Evolutionary conservation across 2,797 vertebrate species (phyloP).

Genomic region (Melanotaenia boesemani): DNA sequence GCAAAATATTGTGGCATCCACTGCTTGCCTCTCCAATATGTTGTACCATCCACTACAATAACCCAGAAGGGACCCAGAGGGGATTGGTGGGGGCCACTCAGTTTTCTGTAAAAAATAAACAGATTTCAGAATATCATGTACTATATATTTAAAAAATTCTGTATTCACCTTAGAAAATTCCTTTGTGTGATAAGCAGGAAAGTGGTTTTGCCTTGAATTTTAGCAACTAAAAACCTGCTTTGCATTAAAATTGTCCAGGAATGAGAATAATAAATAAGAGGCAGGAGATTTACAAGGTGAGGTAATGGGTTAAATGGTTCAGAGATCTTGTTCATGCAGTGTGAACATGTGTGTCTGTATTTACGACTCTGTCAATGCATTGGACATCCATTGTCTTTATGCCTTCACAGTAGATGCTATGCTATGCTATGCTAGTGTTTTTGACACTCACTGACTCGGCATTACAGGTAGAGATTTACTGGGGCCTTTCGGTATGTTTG

Average conservation of each 20-base stretch:
- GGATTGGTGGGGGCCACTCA: not conserved
- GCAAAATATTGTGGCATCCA: no score
- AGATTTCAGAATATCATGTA: not conserved
- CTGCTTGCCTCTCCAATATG: not conserved
- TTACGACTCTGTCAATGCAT: slow-evolving; percentile 9
- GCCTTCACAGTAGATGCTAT: slow-evolving; percentile 30
- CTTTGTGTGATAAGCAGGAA: not conserved
- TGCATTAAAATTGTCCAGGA: not conserved
- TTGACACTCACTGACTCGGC: slow-evolving; percentile 17
- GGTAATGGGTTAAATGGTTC: slow-evolving; percentile 17
- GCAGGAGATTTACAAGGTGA: not conserved
- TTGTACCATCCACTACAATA: not conserved
- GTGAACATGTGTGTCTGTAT: not conserved
- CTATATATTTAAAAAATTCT: not conserved
- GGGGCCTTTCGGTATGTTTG: not conserved
- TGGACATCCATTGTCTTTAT: slow-evolving; percentile 3
- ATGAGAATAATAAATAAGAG: not conserved
- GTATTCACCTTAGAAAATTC: not conserved
- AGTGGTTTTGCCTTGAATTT: not conserved
- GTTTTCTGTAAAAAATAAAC: not conserved
- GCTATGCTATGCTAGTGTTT: slow-evolving; percentile 17
- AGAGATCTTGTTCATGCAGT: slow-evolving; percentile 4
- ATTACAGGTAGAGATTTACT: slow-evolving; percentile 20
- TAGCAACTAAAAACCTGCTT: not conserved
- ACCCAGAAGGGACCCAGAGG: not conserved